Base-by-base conservation (phyloP, 2,888 invertebrate genomes). In the Phasia obesa region DNA sequence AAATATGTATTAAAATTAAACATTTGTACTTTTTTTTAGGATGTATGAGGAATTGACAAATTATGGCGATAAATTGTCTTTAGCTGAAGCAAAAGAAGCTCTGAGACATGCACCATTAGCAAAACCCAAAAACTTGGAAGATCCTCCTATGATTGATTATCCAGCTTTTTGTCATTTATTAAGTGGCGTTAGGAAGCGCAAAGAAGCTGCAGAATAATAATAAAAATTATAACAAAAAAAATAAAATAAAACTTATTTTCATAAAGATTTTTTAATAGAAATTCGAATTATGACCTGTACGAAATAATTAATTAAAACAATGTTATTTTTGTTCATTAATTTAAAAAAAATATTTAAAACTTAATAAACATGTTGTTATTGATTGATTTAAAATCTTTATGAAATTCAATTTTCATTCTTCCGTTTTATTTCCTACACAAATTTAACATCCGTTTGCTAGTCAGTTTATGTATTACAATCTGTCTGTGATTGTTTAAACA, bases 11-110 rank as follows among this genome's bases (percentile, higher is more conserved):
- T 13, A 13, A 21, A 38, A 0, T n/a, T 13, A 76, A 59, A 64
- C 23, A 0, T 9, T 25, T 6, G 0, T 49, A 27, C 15, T 13
- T 67, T 60, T 80, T 9, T 42, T 35, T 64, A 94, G 94, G 87
- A 93, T 94, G 85, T 93, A 93, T 82, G 93, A 93, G 85, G 94
- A 94, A 87, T 90, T 95, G 53, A 94, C 94, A 92, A 93, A 93
- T 7, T 93, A 93, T 89, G 94, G 94, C 4, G 94, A 94, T 86
- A 93, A 93, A 87, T 93, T 95, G 88, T 93, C 93, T 0, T 92
- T 92, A 57, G 92, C 93, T 84, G 95, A 95, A 90, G 94, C 94
- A 0, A 92, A 93, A 83, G 93, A 93, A 85, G 94, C 94, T 0
- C 88, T 94, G 15, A 93, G 93, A 84, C 93, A 93, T 86, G 94